Evolutionary conservation across 2,797 vertebrate species (phyloP).

Genomic region (Potorous gilbertii): DNA sequence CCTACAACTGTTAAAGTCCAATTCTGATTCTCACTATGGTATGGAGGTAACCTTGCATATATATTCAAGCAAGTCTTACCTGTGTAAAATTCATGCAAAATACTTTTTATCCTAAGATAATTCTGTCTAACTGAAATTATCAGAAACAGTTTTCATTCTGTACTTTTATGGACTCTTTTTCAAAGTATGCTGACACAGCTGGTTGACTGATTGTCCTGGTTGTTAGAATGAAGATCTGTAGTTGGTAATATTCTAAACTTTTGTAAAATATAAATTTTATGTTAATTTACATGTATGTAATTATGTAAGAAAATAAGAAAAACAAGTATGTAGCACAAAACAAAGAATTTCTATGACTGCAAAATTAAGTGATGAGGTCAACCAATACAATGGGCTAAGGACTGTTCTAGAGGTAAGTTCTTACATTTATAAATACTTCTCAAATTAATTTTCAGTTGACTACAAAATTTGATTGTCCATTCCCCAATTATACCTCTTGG

Average conservation of each 20-base stretch:
- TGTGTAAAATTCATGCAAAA: slow-evolving; percentile 14
- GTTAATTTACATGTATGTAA: background rate
- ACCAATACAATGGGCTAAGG: background rate
- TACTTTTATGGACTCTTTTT: background rate
- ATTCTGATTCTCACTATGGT: background rate
- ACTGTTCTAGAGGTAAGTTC: background rate
- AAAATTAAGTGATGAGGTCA: background rate
- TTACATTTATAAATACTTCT: background rate
- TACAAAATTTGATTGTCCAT: background rate
- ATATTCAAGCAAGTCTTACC: background rate
- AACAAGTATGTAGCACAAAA: background rate
- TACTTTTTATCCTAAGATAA: background rate
- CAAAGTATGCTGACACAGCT: background rate
- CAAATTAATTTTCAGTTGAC: background rate
- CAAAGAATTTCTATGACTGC: background rate
- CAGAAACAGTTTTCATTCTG: slow-evolving; percentile 33
- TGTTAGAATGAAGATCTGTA: background rate
- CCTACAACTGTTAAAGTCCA: background rate
- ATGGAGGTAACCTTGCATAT: background rate
- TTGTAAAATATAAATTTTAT: background rate
- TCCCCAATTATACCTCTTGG: background rate
- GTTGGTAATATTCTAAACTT: background rate
- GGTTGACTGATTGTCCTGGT: background rate
- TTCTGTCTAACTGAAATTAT: slow-evolving; percentile 36
- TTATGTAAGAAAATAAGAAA: background rate